phyloP scores from a whole-genome alignment of 2,797 vertebrate genomes.

The Sternarchorhynchus goeldii region DNA sequence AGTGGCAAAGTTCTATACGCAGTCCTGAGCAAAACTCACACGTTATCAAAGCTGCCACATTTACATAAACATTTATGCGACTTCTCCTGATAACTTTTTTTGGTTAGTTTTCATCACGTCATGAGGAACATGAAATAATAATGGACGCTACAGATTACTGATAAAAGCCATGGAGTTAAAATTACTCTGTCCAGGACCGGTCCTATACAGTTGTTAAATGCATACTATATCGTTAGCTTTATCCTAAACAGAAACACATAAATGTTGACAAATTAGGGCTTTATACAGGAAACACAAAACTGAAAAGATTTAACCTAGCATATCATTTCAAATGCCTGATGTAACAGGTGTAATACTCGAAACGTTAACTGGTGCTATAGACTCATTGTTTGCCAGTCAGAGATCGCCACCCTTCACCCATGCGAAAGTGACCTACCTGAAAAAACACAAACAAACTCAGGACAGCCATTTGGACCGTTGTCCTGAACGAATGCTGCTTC shows the following conservation, averaged over 20 bases:
- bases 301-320: neutral
- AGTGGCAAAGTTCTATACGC: no score
- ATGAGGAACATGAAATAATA: neutral
- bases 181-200: neutral
- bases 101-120: neutral
- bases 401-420: neutral
- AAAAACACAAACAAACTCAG: constrained; percentile 14
- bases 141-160: neutral
- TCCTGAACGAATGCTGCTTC: neutral
- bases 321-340: neutral
- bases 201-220: neutral
- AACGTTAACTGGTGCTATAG: neutral
- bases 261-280: no score
- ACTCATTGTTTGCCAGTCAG: no score
- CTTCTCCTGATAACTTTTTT: neutral
- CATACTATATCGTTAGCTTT: no score
- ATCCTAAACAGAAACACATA: no score
- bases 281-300: neutral
- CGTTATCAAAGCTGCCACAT: neutral
- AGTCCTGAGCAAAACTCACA: neutral
- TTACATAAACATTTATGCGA: neutral
- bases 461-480: neutral
- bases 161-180: neutral
- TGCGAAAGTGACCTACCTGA: constrained; percentile 3
- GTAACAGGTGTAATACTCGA: constrained; percentile 12